phyloP scores from a whole-genome alignment of 2,888 invertebrate species.

The Catocala fraxini region DNA sequence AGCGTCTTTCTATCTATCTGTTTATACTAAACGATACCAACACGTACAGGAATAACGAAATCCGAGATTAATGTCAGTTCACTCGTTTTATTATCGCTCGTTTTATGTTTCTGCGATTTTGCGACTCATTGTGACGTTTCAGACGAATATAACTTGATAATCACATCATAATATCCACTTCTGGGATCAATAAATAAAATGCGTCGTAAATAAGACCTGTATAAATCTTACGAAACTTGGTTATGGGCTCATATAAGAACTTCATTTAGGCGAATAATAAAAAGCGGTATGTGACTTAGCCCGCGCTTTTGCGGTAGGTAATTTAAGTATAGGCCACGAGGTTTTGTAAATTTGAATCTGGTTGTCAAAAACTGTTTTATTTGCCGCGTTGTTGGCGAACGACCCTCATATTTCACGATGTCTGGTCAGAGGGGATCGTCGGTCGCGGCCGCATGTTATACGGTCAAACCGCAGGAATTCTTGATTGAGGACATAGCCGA shows the following conservation, averaged over 20 bases:
- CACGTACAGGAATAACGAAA: conserved; percentile 73
- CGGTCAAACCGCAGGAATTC: conserved; percentile 54
- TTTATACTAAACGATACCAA: conserved; percentile 74
- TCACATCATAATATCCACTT: conserved; percentile 62
- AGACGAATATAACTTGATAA: conserved; percentile 66
- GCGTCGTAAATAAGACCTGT: conserved; percentile 69
- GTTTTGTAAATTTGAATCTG: conserved; percentile 53
- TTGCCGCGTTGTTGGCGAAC: conserved; percentile 58
- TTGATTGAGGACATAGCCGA: conserved; percentile 48
- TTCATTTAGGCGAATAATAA: conserved; percentile 74
- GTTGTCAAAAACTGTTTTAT: conserved; percentile 68
- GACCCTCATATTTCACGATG: conserved; percentile 80
- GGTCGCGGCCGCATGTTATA: conserved; percentile 59
- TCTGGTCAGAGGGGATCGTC: conserved; percentile 70
- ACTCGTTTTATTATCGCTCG: conserved; percentile 60
- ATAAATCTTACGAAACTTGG: conserved; percentile 64
- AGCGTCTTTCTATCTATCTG: conserved; percentile 73
- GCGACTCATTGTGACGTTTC: conserved; percentile 54
- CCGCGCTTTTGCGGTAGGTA: conserved; percentile 56
- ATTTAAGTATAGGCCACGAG: conserved; percentile 34
- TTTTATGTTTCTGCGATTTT: conserved; percentile 45
- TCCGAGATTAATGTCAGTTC: conserved; percentile 60
- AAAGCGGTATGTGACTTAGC: conserved; percentile 64
- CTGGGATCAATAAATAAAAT: conserved; percentile 66
- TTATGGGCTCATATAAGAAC: conserved; percentile 64